phyloP scores from a whole-genome alignment of 2,888 invertebrate genomes.

The Mactromeris polynyma region DNA sequence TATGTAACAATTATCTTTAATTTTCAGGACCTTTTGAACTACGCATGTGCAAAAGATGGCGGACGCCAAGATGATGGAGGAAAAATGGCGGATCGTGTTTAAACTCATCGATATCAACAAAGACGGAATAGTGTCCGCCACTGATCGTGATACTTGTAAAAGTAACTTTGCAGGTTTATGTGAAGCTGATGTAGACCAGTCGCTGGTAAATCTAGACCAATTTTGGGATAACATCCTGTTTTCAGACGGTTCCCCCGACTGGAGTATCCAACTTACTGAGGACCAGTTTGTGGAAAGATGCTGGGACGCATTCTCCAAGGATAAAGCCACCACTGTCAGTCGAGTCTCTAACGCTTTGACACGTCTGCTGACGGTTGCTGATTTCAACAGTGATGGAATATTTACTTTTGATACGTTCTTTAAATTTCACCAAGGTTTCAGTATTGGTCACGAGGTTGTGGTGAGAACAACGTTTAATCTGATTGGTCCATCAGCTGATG shows the following conservation, averaged over 20 bases:
- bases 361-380: conserved; percentile 49
- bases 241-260: conserved; percentile 48
- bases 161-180: conserved; percentile 38
- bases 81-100: conserved; percentile 67
- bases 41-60: conserved; percentile 43
- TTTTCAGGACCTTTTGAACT: background rate
- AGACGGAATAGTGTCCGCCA: conserved; percentile 51
- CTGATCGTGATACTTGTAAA: conserved; percentile 58
- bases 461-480: conserved; percentile 64
- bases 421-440: conserved; percentile 61
- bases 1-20: background rate
- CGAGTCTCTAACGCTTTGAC: conserved; percentile 45
- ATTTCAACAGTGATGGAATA: conserved; percentile 46
- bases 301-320: conserved; percentile 35
- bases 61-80: conserved; percentile 57
- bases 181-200: conserved; percentile 18
- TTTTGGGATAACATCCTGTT: conserved; percentile 59
- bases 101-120: conserved; percentile 65
- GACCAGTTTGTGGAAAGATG: conserved; percentile 56
- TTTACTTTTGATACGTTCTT: conserved; percentile 68
- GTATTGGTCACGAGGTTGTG: conserved; percentile 54
- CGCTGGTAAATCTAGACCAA: conserved; percentile 39
- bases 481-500: conserved; percentile 60
- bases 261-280: conserved; percentile 47
- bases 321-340: conserved; percentile 28